Percentiles rank a stretch among this genome's conserved stretches.
These are phyloP conservation scores for Drosophila tripunctata DNA, from an alignment of 2,888 invertebrate species.

Conservation along the genomic window DNA sequence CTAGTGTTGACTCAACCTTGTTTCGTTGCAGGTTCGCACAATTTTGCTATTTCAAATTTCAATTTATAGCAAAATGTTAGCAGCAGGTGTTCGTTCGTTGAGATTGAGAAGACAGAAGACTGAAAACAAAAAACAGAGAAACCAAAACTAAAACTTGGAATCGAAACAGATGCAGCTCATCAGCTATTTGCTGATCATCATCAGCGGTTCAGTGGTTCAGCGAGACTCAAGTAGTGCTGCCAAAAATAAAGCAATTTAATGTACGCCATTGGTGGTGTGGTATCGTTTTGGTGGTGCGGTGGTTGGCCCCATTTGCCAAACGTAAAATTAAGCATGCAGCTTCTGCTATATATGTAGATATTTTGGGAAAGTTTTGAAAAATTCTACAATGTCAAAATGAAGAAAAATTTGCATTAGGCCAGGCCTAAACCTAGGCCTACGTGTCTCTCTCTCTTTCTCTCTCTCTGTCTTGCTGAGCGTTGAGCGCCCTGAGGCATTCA, in stretches of 20 bases:
- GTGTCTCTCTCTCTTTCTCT: neutral
- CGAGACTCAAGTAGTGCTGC: conserved; percentile 41
- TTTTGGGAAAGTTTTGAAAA: conserved; percentile 67
- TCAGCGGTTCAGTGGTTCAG: conserved; percentile 19
- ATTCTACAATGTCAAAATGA: conserved; percentile 63
- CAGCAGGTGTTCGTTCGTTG: conserved; percentile 68
- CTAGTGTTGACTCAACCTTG: conserved; percentile 28
- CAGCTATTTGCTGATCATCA: conserved; percentile 61
- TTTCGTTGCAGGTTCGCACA: conserved; percentile 51
- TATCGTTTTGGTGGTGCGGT: conserved; percentile 7
- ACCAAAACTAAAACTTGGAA: no score
- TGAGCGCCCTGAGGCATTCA: conserved; percentile 78
- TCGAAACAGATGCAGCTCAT: conserved; percentile 53
- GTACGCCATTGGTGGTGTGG: conserved; percentile 80
- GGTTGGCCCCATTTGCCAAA: conserved; percentile 65
- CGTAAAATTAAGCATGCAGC: conserved; percentile 32
- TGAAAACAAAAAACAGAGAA: no score
- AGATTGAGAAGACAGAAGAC: conserved; percentile 14
- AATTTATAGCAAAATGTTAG: conserved; percentile 74
- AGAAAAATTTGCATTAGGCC: conserved; percentile 64
- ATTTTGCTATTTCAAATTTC: conserved; percentile 67
- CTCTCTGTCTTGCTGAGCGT: conserved; percentile 42
- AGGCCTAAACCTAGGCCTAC: conserved; percentile 3
- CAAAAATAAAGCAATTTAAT: conserved; percentile 81
- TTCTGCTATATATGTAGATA: no score